Evolutionary conservation across 1,140 invertebrate genomes (phyloP).

Genomic region (Ganaspis sp.): DNA sequence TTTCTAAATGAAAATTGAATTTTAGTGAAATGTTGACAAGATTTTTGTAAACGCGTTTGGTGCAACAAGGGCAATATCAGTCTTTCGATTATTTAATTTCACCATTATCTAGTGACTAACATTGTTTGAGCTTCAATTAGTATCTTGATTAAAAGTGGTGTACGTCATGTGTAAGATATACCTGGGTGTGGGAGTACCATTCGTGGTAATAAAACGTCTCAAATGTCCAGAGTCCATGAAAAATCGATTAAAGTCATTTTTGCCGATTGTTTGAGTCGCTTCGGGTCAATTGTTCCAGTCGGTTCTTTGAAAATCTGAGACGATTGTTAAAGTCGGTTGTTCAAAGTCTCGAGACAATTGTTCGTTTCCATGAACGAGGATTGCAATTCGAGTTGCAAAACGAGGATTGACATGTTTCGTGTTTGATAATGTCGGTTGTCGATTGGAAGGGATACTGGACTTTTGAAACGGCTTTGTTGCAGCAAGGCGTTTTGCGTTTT

Average conservation of each 20-base stretch:
- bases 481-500: conserved; percentile 16
- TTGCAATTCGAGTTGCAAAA: no score
- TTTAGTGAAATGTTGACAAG: conserved; percentile 32
- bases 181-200: conserved; percentile 75
- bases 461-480: conserved; percentile 8
- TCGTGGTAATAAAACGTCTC: conserved; percentile 61
- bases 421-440: no score
- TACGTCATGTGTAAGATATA: conserved; percentile 78
- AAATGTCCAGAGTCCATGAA: conserved; percentile 45
- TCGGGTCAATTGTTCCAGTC: no score
- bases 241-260: background rate
- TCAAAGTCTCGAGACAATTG: no score
- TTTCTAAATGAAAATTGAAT: no score
- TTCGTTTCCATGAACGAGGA: no score
- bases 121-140: conserved; percentile 78
- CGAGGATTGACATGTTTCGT: no score
- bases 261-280: no score
- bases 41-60: conserved; percentile 51
- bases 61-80: conserved; percentile 64
- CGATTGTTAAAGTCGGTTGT: no score
- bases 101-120: conserved; percentile 77
- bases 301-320: no score
- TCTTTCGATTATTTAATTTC: conserved; percentile 73
- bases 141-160: conserved; percentile 76
- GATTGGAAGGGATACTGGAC: background rate